Conservation (phyloP, 2,888 invertebrate species). For the Ennomos erosarius region DNA sequence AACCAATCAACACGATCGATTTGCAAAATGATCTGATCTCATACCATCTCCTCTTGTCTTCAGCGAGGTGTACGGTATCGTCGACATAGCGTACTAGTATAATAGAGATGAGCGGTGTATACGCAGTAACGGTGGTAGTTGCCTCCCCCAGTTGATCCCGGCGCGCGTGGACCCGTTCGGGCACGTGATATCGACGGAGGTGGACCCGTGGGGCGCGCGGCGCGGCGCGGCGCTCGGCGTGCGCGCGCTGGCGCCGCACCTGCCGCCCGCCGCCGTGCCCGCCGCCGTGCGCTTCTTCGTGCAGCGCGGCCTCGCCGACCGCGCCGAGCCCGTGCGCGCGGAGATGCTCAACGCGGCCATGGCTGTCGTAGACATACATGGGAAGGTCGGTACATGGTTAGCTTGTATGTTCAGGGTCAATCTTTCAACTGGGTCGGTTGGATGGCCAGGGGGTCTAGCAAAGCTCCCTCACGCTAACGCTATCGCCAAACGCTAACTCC, state of each 20-base stretch:
- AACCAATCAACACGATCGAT: too few species aligned
- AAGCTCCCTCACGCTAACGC: too few species aligned
- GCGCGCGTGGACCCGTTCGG: slow-evolving; percentile 96
- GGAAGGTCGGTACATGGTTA: slow-evolving; percentile 86
- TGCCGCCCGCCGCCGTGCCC: slow-evolving; percentile 89
- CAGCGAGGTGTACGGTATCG: too few species aligned
- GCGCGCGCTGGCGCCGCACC: slow-evolving; percentile 89
- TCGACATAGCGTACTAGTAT: too few species aligned
- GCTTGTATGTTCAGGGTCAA: neutral
- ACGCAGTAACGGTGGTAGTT: too few species aligned
- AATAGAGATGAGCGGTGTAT: too few species aligned
- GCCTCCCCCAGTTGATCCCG: slow-evolving; percentile 88
- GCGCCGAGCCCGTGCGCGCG: slow-evolving; percentile 91
- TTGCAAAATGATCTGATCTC: too few species aligned
- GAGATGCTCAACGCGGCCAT: slow-evolving; percentile 98
- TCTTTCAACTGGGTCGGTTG: too few species aligned
- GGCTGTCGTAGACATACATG: slow-evolving; percentile 95
- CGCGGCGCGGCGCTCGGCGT: slow-evolving; percentile 95
- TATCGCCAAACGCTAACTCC: too few species aligned
- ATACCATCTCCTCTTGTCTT: too few species aligned
- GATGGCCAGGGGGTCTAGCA: too few species aligned
- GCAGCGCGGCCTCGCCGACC: slow-evolving; percentile 93
- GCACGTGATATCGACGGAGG: slow-evolving; percentile 92
- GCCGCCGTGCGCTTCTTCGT: slow-evolving; percentile 93
- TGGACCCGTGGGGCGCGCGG: slow-evolving; percentile 96